Evolutionary conservation across 1,140 invertebrate species (phyloP), one percentile per base, ranked within the genome.

Genomic region (Drosophila pseudoobscura): DNA sequence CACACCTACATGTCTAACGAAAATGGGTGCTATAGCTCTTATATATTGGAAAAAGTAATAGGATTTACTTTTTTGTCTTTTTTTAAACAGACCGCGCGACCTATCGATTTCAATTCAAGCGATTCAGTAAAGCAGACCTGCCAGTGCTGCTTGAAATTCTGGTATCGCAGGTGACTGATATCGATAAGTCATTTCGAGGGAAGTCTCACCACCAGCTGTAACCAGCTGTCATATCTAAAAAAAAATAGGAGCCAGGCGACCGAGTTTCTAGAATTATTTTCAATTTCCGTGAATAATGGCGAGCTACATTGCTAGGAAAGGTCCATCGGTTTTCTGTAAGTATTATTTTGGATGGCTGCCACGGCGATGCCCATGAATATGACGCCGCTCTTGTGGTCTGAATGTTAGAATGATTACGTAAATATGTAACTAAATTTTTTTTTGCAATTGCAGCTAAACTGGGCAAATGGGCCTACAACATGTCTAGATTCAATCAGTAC

Each of bases 401-500:
- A 41, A n/a, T 52, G 41, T 35, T 31, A 57, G 39, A 66, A 63
- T 85, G 80, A 88, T 91, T 91, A 91, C 90, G 90, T 91, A 91
- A 91, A 91, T 84, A 63, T 88, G 45, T 73, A 79, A 80, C 55
- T 58, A 20, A 58, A 70, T 43, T 69, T 78, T 75, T 55, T 87
- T 85, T 47, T 75, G 78, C 72, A 78, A 85, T 94, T 94, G 80
- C 90, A 95, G 94, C 89, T 65, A 92, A 90, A 59, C 76, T 95
- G 39, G 93, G 93, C 78, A 93, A 93, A 91, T 95, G 94, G 94
- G 93, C 93, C 7, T 96, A 95, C 88, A 94, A 95, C 76, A 54
- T 93, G 31, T 92, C 95, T 57, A 94, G 95, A 90, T 96, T 96
- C 89, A 95, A 96, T 84, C 94, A 95, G 92, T 95, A 94, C 75